Conservation (phyloP, 2,888 invertebrate species). For the Sepiola atlantica region DNA sequence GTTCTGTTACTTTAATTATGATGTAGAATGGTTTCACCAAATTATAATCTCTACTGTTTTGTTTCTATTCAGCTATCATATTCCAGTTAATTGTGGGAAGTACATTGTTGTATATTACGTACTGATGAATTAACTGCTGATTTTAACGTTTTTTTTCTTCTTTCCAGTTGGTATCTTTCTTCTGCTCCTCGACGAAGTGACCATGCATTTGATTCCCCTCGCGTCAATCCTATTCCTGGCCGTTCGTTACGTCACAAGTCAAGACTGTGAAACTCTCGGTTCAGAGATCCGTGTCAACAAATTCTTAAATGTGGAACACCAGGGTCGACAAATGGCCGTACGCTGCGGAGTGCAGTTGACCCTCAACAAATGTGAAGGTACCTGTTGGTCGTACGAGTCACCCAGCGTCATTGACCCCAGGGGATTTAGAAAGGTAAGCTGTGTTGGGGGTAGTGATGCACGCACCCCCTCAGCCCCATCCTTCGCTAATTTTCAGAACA, state of each 20-base stretch:
- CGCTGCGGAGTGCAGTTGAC: conserved; percentile 89
- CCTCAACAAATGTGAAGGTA: conserved; percentile 94
- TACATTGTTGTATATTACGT: too few species aligned
- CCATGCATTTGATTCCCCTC: background rate
- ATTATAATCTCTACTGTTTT: too few species aligned
- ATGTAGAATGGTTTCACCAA: too few species aligned
- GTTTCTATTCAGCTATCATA: too few species aligned
- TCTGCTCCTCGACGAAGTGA: too few species aligned
- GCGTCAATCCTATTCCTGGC: background rate
- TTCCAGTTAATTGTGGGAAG: too few species aligned
- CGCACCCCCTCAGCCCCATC: too few species aligned
- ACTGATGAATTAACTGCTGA: too few species aligned
- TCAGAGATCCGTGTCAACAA: conserved; percentile 55
- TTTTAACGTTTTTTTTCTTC: background rate
- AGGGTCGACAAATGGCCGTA: conserved; percentile 51
- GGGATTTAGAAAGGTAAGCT: conserved; percentile 60
- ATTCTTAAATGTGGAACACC: conserved; percentile 53
- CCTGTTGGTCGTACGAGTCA: conserved; percentile 89
- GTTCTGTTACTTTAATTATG: too few species aligned
- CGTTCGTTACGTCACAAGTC: background rate
- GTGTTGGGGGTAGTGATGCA: background rate
- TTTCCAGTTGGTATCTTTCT: background rate
- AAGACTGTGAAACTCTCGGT: conserved; percentile 52
- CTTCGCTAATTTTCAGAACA: too few species aligned
- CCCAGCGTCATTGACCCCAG: conserved; percentile 59